Conservation (phyloP, 2,888 invertebrate genomes). For the Stenotaenia linearis region DNA sequence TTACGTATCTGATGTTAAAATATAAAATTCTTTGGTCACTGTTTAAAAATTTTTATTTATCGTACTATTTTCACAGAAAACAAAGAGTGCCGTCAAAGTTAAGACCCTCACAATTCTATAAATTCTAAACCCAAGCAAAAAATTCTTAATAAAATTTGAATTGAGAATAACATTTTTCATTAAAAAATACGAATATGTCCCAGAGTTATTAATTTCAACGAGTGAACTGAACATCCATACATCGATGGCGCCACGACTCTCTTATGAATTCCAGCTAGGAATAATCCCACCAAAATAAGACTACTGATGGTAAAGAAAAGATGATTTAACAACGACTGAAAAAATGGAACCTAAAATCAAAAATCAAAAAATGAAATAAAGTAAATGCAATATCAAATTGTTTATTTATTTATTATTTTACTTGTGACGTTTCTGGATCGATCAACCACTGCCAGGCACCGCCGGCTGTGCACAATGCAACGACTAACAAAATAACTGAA, state of each 20-base stretch:
- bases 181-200: no score
- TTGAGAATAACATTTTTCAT: no score
- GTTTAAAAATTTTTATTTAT: no score
- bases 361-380: background rate
- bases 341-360: constrained; percentile 60
- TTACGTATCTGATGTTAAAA: no score
- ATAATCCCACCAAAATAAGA: constrained; percentile 65
- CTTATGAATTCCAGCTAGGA: constrained; percentile 88
- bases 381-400: background rate
- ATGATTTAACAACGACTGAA: constrained; percentile 88
- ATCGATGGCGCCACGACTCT: constrained; percentile 94
- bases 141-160: constrained; percentile 41
- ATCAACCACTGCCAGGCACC: constrained; percentile 95
- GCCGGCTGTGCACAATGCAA: constrained; percentile 83
- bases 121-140: no score
- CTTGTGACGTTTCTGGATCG: constrained; percentile 85
- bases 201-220: no score
- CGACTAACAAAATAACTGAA: constrained; percentile 75
- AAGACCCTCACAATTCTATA: no score
- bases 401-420: constrained; percentile 38
- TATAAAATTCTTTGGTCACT: no score
- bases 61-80: no score
- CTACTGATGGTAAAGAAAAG: constrained; percentile 86
- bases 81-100: no score
- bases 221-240: no score